A percentile compares a stretch with the other conserved stretches of the same genome.
These are phyloP conservation scores for Drosophila merina DNA, from an alignment of 2,888 invertebrate genomes.

Conservation along the genomic window DNA sequence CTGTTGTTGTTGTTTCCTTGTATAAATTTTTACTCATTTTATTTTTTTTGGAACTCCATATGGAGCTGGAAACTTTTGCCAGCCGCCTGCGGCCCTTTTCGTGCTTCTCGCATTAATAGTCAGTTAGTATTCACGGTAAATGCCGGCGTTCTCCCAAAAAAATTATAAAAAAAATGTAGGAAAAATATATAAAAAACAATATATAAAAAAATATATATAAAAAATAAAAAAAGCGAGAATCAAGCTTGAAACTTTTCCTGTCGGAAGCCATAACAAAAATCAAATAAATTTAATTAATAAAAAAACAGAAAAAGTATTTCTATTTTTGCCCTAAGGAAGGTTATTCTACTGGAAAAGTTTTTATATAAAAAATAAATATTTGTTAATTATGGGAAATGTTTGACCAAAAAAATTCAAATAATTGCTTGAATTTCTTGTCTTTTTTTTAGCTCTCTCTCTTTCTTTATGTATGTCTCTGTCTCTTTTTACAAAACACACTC, in stretches of 20 bases:
- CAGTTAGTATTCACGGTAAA: slow-evolving; percentile 68
- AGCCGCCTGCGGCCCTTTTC: slow-evolving; percentile 21
- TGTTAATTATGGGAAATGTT: slow-evolving; percentile 35
- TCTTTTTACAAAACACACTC: slow-evolving; percentile 8
- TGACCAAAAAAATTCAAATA: background rate
- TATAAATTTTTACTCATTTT: slow-evolving; percentile 10
- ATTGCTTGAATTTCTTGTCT: background rate
- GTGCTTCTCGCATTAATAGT: slow-evolving; percentile 57
- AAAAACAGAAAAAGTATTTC: slow-evolving; percentile 8
- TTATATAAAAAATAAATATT: slow-evolving; percentile 26
- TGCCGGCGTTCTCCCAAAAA: slow-evolving; percentile 45
- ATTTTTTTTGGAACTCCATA: slow-evolving; percentile 24
- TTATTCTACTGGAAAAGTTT: slow-evolving; percentile 21
- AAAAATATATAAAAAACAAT: background rate
- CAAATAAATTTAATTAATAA: slow-evolving; percentile 58
- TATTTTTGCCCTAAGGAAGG: background rate
- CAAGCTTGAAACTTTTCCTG: slow-evolving; percentile 52
- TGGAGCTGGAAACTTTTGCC: slow-evolving; percentile 29
- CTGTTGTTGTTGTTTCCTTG: slow-evolving; percentile 2
- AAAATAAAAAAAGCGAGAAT: slow-evolving; percentile 8
- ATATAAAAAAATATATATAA: background rate
- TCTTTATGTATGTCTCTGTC: background rate
- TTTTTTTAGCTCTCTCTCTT: background rate
- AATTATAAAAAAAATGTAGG: too few relatives aligned
- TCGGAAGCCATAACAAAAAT: slow-evolving; percentile 13